Evolutionary conservation across 2,797 vertebrate species (phyloP).

Genomic region (Arctocebus calabarensis): DNA sequence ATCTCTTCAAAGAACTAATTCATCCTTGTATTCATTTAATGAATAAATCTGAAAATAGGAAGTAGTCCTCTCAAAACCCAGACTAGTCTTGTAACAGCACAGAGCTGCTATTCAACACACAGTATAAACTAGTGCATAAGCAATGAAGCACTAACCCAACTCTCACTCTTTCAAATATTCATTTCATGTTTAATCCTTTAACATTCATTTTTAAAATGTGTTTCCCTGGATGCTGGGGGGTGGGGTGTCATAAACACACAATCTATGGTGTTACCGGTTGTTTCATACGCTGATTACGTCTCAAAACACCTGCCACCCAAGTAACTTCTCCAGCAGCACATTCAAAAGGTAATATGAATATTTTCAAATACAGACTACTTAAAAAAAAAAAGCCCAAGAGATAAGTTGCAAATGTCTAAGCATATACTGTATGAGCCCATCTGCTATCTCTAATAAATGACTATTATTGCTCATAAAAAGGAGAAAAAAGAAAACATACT

Average conservation of each 20-base stretch:
- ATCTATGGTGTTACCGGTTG: not conserved
- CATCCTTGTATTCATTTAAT: not conserved
- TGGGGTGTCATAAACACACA: not conserved
- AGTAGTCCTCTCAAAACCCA: not conserved
- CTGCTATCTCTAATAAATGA: not conserved
- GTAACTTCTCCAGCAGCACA: not conserved
- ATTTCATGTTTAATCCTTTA: not conserved
- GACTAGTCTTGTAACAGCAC: not conserved
- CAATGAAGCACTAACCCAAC: not conserved
- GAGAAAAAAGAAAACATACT: not conserved
- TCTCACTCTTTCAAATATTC: not conserved
- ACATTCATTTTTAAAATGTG: not conserved
- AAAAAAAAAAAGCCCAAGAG: not conserved
- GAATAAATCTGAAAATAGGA: conserved; percentile 18
- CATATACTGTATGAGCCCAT: not conserved
- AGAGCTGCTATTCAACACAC: not conserved
- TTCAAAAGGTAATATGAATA: not conserved
- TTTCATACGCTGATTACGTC: not conserved
- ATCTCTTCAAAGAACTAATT: not conserved
- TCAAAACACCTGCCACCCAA: not conserved
- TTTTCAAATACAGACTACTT: not conserved
- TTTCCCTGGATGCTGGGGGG: not conserved
- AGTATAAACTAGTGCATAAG: not conserved
- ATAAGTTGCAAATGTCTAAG: not conserved
- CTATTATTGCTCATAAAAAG: not conserved